Base-by-base conservation (phyloP, 2,113 vertebrate species). In the Apodemus sylvaticus region DNA sequence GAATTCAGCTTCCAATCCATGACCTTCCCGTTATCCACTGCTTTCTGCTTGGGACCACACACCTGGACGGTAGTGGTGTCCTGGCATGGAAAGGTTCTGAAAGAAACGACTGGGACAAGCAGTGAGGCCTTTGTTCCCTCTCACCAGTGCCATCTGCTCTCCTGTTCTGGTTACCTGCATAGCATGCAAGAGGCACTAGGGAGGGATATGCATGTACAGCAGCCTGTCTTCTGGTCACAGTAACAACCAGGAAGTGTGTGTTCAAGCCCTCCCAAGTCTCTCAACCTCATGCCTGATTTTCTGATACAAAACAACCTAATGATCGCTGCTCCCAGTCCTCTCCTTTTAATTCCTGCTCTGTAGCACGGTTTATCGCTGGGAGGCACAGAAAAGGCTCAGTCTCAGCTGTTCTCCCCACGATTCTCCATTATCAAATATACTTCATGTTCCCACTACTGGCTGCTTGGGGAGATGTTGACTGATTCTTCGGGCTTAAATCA, bases 401-500 rank as follows among this genome's bases (percentile, higher is more conserved):
- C 91, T 51, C 7, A 2, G 79, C 94, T 85, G 20, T 78, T 74
- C 86, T 96, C 55, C 53, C 76, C 58, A 85, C 58, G 34, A 89
- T 93, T 77, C 87, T 89, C 87, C 53, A n/a, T 94, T 88, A 82
- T 95, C 94, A 90, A 66, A 93, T 19, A 24, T 3, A 3, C 70
- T 78, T 66, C 86, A 89, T 3, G 0, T 95, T 98, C 94, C 97
- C 96, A 92, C 77, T 71, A 4, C 96, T 93, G 86, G 29, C 83
- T 93, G 91, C 93, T 97, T 77, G 7, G 97, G 93, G 97, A 97
- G 96, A 98, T 96, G 97, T 95, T 96, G 97, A 96, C 97, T 78
- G 96, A 94, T 95, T 96, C 96, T 96, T 97, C 95, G 95, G 96
- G n/a, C 97, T 97, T 97, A 55, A 89, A 94, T 53, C 97, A 74